Evolutionary conservation across 2,888 invertebrate genomes (phyloP), one percentile per base, ranked within the genome.

Genomic region (Masnerella sp.): DNA sequence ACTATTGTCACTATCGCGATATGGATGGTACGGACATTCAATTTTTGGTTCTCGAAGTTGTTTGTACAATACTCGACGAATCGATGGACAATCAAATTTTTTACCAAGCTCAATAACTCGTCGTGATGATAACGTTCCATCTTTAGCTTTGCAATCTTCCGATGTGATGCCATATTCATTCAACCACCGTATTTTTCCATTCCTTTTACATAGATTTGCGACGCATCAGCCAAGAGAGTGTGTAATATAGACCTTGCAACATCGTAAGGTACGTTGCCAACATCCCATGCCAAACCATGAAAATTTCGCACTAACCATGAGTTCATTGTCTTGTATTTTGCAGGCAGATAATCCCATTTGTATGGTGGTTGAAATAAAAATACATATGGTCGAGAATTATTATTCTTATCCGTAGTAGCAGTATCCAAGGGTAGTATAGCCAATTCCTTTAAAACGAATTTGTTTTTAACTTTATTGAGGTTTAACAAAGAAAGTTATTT

Each of bases 381-480:
- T n/a, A n/a, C n/a, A n/a, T n/a, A n/a, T n/a, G n/a, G n/a, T n/a
- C n/a, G n/a, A n/a, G n/a, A n/a, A n/a, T n/a, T n/a, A n/a, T n/a
- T n/a, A n/a, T n/a, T n/a, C n/a, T n/a, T n/a, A n/a, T n/a, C n/a
- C n/a, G n/a, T 22, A n/a, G 17, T 45, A 22, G 7, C 14, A 9
- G 17, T 70, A 38, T 30, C 25, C 7, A 8, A 47, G 0, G 11
- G 22, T 36, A 49, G 1, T 11, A 40, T 9, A 1, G 70, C 30
- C 5, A 62, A 8, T 42, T 62, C 70, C 40, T 70, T 70, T 22
- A 70, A n/a, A 9, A 70, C 22, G 28, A 68, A 68, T 34, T 49
- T 17, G 9, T 58, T 42, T 7, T 20, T n/a, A n/a, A n/a, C n/a
- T n/a, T n/a, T n/a, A n/a, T n/a, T n/a, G n/a, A n/a, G n/a, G n/a